Percentiles rank a stretch among this genome's conserved stretches.
These are phyloP conservation scores for Scaptomyza polygonia DNA, from an alignment of 2,888 invertebrate species.

Conservation along the genomic window DNA sequence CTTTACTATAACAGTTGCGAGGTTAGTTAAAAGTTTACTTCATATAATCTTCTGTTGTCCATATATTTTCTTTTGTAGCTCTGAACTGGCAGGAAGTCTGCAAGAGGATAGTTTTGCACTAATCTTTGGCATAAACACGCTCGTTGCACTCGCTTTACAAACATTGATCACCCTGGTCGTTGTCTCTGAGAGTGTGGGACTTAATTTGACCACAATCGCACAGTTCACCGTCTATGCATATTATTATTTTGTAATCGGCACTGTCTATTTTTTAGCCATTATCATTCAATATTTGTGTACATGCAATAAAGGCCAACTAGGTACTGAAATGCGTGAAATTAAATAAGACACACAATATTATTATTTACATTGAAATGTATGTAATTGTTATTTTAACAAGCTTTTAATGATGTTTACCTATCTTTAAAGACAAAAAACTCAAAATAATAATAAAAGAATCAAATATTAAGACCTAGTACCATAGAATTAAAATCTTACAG, in stretches of 20 bases:
- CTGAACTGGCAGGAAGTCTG: constrained; percentile 93
- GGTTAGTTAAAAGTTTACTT: constrained; percentile 55
- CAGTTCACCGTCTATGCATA: constrained; percentile 82
- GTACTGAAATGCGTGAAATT: constrained; percentile 5
- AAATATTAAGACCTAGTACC: no score
- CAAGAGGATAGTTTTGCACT: constrained; percentile 94
- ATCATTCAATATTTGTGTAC: constrained; percentile 57
- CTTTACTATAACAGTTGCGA: constrained; percentile 85
- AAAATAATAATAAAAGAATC: no score
- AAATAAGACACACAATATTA: not conserved
- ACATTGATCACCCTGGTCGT: constrained; percentile 88
- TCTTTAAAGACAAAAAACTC: no score
- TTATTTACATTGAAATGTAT: no score
- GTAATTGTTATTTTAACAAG: no score
- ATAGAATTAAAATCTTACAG: no score
- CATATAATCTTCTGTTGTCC: rapidly evolving
- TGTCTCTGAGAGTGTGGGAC: constrained; percentile 75
- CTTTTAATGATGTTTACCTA: no score
- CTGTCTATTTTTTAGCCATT: constrained; percentile 72
- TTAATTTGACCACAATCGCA: constrained; percentile 69
- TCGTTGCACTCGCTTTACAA: constrained; percentile 91
- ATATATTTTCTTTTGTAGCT: constrained; percentile 85
- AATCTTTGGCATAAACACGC: constrained; percentile 95
- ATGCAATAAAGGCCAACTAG: not conserved
- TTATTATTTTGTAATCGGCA: constrained; percentile 81